These are phyloP conservation scores for Cavia aperea DNA, from an alignment of 2,113 vertebrate genomes.

Conservation along the genomic window DNA sequence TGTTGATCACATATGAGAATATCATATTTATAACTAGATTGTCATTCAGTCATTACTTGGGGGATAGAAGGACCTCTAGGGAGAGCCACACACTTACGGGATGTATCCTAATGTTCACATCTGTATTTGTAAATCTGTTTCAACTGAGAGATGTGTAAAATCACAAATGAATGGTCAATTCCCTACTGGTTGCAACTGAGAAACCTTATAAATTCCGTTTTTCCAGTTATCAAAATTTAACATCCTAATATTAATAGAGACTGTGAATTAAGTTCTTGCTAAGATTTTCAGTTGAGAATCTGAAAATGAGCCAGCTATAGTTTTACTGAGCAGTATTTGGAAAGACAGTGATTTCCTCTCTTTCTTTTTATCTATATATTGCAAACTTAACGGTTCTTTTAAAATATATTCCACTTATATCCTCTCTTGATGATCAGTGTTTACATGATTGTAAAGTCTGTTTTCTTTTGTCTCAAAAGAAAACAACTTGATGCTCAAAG, in stretches of 20 bases:
- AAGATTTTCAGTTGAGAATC: slow-evolving; percentile 45
- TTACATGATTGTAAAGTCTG: not conserved
- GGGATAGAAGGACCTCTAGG: slow-evolving; percentile 56
- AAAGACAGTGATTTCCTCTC: not conserved
- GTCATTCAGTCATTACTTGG: slow-evolving; percentile 56
- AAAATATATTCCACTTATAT: not conserved
- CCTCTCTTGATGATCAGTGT: not conserved
- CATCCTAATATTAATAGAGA: slow-evolving; percentile 60
- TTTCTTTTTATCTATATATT: not conserved
- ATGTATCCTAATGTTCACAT: slow-evolving; percentile 39
- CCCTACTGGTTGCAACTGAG: slow-evolving; percentile 56
- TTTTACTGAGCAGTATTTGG: not conserved
- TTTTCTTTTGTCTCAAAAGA: slow-evolving; percentile 7
- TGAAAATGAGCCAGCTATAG: slow-evolving; percentile 43
- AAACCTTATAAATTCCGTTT: slow-evolving; percentile 57
- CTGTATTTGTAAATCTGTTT: slow-evolving; percentile 62
- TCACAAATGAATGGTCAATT: slow-evolving; percentile 60
- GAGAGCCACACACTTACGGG: slow-evolving; percentile 55
- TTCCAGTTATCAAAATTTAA: slow-evolving; percentile 67
- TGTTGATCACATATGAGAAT: slow-evolving; percentile 54
- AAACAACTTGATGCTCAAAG: not conserved
- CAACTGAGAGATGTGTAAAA: slow-evolving; percentile 62
- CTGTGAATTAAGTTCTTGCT: slow-evolving; percentile 48
- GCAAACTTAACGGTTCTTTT: not conserved
- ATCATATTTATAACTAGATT: slow-evolving; percentile 60